These are phyloP conservation scores for Drosophila parvula DNA, from an alignment of 1,140 invertebrate genomes.

Conservation along the genomic window DNA sequence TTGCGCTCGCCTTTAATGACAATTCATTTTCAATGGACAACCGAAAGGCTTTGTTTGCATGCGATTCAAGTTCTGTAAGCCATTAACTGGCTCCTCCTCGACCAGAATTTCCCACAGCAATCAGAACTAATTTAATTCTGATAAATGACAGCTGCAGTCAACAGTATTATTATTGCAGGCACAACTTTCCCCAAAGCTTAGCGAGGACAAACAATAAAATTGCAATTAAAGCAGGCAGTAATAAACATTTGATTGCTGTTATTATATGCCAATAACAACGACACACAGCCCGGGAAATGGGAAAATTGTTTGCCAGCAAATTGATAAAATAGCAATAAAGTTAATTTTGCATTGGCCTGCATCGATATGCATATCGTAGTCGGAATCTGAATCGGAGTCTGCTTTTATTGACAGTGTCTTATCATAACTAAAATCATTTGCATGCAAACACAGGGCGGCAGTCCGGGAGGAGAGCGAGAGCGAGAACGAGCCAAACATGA, in stretches of 20 bases:
- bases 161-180: slow-evolving; percentile 41
- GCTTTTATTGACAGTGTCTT: slow-evolving; percentile 72
- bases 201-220: slow-evolving; percentile 61
- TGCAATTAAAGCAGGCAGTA: slow-evolving; percentile 51
- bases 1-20: slow-evolving; percentile 31
- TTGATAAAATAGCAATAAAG: slow-evolving; percentile 70
- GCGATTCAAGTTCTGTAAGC: slow-evolving; percentile 4
- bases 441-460: slow-evolving; percentile 43
- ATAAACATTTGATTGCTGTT: slow-evolving; percentile 72
- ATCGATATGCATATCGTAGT: slow-evolving; percentile 21
- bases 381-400: slow-evolving; percentile 40
- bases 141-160: slow-evolving; percentile 60
- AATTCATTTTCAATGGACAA: slow-evolving; percentile 38
- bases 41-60: slow-evolving; percentile 37
- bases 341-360: slow-evolving; percentile 49
- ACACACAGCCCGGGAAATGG: slow-evolving; percentile 14
- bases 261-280: slow-evolving; percentile 56
- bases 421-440: slow-evolving; percentile 77
- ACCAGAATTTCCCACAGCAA: slow-evolving; percentile 44
- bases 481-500: slow-evolving; percentile 64
- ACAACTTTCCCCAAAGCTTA: slow-evolving; percentile 34
- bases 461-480: background rate
- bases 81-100: slow-evolving; percentile 11
- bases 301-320: slow-evolving; percentile 44
- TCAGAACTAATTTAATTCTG: slow-evolving; percentile 56